These are phyloP conservation scores for Passerculus sandwichensis DNA, from an alignment of 2,797 vertebrate species.

Conservation along the genomic window DNA sequence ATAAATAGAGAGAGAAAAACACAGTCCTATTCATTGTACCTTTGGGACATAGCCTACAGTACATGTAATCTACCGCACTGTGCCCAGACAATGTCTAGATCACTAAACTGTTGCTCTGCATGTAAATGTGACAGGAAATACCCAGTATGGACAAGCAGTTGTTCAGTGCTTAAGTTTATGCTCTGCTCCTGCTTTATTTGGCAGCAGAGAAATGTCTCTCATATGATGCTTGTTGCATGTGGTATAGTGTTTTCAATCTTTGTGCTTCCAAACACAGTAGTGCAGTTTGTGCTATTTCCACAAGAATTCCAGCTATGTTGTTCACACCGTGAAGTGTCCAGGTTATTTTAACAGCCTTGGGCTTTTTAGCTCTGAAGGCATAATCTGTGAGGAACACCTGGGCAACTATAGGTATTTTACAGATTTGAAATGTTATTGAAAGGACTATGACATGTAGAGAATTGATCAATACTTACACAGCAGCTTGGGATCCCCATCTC, in stretches of 20 bases:
- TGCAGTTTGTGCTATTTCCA: background rate
- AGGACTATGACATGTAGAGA: background rate
- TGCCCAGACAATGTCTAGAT: background rate
- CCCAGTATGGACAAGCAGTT: background rate
- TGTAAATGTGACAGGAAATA: background rate
- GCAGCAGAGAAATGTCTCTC: background rate
- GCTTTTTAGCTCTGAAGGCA: background rate
- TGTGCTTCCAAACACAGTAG: background rate
- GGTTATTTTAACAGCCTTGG: background rate
- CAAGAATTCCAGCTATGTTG: background rate
- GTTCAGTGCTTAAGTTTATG: background rate
- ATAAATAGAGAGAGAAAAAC: background rate
- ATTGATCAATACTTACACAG: background rate
- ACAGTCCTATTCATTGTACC: background rate
- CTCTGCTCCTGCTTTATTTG: background rate
- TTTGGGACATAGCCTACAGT: background rate
- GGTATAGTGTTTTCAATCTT: background rate
- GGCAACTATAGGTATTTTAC: background rate
- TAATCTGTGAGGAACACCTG: background rate
- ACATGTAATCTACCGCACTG: background rate
- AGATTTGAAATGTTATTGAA: background rate
- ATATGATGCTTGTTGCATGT: background rate
- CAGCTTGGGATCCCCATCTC: background rate
- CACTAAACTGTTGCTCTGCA: background rate
- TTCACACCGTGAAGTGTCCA: background rate